Evolutionary conservation across 2,888 invertebrate species (phyloP).

Genomic region (Hybos culiciformis): DNA sequence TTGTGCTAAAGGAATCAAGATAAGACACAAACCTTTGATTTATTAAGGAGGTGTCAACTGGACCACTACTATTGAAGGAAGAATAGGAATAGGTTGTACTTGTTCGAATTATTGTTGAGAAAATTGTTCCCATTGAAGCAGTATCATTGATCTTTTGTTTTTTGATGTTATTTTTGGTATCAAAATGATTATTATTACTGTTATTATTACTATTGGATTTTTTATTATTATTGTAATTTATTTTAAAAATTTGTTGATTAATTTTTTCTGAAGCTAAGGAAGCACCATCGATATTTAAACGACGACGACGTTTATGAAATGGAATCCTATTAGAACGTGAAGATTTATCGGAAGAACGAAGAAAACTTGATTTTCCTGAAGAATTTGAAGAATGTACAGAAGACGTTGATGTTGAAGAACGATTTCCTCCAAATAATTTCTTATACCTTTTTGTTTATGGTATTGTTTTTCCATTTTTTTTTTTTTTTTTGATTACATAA

Average conservation of each 20-base stretch:
- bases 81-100: no score
- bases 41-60: conserved; percentile 35
- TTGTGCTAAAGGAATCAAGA: conserved; percentile 6
- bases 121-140: no score
- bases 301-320: conserved; percentile 45
- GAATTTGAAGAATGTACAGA: conserved; percentile 10
- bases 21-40: conserved; percentile 39
- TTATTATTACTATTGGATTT: neutral
- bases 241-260: conserved; percentile 6
- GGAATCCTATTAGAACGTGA: conserved; percentile 42
- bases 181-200: conserved; percentile 9
- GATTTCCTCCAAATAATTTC: conserved; percentile 17
- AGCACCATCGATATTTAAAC: conserved; percentile 10
- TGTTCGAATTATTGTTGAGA: no score
- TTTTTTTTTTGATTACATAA: no score
- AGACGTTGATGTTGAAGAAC: conserved; percentile 15
- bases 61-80: no score
- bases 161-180: conserved; percentile 6
- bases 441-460: conserved; percentile 19
- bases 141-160: conserved; percentile 6
- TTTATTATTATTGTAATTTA: conserved; percentile 9
- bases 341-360: conserved; percentile 35
- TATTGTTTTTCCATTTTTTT: conserved; percentile 7
- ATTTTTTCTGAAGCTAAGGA: no score
- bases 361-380: conserved; percentile 11